A percentile compares a stretch with the other conserved stretches of the same genome.
These are phyloP conservation scores for Lutjanus campechanus DNA, from an alignment of 2,797 vertebrate species.

Conservation along the genomic window DNA sequence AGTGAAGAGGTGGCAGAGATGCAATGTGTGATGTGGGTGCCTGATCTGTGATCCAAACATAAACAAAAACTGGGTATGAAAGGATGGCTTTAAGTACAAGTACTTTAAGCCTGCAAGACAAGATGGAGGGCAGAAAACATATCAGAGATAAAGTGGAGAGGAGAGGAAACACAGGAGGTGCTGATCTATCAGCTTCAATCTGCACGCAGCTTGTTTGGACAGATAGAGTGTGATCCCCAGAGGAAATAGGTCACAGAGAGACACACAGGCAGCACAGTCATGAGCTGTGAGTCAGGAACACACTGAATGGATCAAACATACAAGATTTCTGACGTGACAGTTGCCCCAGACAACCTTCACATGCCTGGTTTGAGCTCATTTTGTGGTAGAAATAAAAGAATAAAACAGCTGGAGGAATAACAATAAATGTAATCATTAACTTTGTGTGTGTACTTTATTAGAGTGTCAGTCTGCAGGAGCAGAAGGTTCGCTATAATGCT, in stretches of 20 bases:
- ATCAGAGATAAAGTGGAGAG: background rate
- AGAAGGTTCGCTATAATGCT: background rate
- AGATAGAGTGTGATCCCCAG: conserved; percentile 34
- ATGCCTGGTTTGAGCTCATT: background rate
- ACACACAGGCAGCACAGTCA: background rate
- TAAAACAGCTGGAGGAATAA: background rate
- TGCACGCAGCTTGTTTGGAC: conserved; percentile 31
- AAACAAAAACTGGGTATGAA: conserved; percentile 2
- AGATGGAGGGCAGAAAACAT: conserved; percentile 8
- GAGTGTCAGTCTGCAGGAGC: background rate
- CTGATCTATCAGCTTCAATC: conserved; percentile 31
- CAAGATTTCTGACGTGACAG: background rate
- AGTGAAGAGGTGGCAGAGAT: background rate
- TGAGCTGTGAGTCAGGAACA: conserved; percentile 7
- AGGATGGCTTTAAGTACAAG: conserved; percentile 25
- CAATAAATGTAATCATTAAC: conserved; percentile 1
- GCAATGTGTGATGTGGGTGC: background rate
- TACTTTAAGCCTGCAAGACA: conserved; percentile 36
- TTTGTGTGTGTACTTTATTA: background rate
- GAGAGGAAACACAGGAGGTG: conserved; percentile 17
- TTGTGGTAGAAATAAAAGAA: background rate
- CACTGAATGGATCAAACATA: conserved; percentile 9
- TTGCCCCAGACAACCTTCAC: background rate
- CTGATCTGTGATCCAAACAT: conserved; percentile 18
- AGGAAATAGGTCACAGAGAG: conserved; percentile 50